Base-by-base conservation (phyloP, 2,888 invertebrate genomes). In the Tachina lurida region DNA sequence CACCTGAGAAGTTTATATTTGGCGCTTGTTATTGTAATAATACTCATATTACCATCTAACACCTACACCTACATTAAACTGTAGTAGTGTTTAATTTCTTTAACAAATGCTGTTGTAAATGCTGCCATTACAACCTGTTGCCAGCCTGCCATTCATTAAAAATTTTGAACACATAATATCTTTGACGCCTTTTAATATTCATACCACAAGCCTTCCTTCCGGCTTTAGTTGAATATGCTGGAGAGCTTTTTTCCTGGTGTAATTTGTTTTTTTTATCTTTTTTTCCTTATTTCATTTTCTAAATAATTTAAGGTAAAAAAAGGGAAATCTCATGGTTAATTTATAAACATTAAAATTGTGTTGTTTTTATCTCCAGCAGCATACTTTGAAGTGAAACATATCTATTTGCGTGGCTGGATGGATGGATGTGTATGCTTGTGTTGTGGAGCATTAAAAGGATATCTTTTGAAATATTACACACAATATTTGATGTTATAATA, bases 241-340 rank as follows among this genome's bases (percentile, higher is more conserved):
- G 49, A 54, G 49, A 70, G 56, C 19, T 52, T 81, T 73, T 74
- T 81, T 54, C 12, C 41, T 39, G 70, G 22, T 56, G 49, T 47
- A 4, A 58, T 68, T 58, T n/a, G n/a, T n/a, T 76, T 15, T 8
- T 9, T 65, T 13, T 54, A 70, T 49, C 41, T 71, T 56, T 19
- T 54, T 49, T 52, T 58, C 52, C 45, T 45, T 31, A 7, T 31
- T 31, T 31, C 31, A 31, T 31, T 80, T 49, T 56, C 3, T n/a
- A 82, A 75, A 85, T 85, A 85, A 75, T 78, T 85, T 75, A 47
- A 74, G 49, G 9, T 78, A 62, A 84, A 79, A n/a, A 75, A 80
- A 84, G 67, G 86, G 84, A 86, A 86, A 84, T 78, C 86, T 87
- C 86, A 84, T 87, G 87, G 81, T 87, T 87, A 87, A 87, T 87